phyloP scores from a whole-genome alignment of 1,140 invertebrate genomes.

The Pissodes strobi region DNA sequence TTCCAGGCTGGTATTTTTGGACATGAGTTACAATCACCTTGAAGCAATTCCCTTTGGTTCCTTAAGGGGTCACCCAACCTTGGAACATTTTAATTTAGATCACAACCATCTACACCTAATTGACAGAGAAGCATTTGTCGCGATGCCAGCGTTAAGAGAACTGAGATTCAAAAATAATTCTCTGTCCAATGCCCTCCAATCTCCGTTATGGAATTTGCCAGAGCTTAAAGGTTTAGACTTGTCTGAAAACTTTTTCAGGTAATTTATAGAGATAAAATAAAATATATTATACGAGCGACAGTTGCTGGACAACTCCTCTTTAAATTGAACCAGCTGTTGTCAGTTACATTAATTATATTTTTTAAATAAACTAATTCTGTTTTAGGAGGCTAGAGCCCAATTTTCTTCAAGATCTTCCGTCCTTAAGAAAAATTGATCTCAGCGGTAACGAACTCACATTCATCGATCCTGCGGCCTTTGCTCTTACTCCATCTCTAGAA shows the following conservation, averaged over 20 bases:
- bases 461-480: slow-evolving; percentile 74
- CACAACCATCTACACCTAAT: slow-evolving; percentile 75
- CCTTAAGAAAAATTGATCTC: slow-evolving; percentile 75
- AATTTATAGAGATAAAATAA: too few relatives aligned
- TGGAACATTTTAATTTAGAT: slow-evolving; percentile 80
- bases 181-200: slow-evolving; percentile 60
- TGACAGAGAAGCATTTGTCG: slow-evolving; percentile 74
- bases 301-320: too few relatives aligned
- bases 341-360: too few relatives aligned
- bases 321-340: too few relatives aligned
- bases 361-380: slow-evolving; percentile 6
- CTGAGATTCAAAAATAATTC: slow-evolving; percentile 80
- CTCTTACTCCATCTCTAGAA: slow-evolving; percentile 72
- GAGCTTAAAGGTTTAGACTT: slow-evolving; percentile 81
- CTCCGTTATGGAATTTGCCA: slow-evolving; percentile 80
- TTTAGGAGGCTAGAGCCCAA: slow-evolving; percentile 70
- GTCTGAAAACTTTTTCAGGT: slow-evolving; percentile 68
- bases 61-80: slow-evolving; percentile 73
- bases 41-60: slow-evolving; percentile 75
- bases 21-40: slow-evolving; percentile 75
- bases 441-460: slow-evolving; percentile 74
- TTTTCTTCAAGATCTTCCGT: slow-evolving; percentile 74
- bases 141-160: slow-evolving; percentile 81
- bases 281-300: too few relatives aligned
- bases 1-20: slow-evolving; percentile 69